Conservation (phyloP, 2,888 invertebrate genomes). For the Strigamia maritima region DNA sequence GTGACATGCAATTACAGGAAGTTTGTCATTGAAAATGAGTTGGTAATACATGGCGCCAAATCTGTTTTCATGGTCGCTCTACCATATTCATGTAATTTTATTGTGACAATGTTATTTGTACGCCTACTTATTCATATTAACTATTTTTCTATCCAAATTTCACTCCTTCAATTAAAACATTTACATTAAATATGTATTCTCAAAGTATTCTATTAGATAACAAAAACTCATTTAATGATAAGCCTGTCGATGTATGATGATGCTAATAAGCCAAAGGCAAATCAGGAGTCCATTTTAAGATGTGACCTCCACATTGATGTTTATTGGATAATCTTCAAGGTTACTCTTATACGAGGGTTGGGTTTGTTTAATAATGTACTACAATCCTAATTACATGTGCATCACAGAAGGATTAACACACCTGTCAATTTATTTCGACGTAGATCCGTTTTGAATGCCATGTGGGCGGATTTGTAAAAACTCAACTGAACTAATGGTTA, state of each 20-base stretch:
- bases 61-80: slow-evolving; percentile 18
- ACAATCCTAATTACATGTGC: slow-evolving; percentile 4
- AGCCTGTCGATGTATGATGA: neutral
- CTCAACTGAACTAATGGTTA: neutral
- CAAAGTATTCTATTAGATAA: neutral
- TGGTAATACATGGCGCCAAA: slow-evolving; percentile 6
- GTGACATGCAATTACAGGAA: slow-evolving; percentile 13
- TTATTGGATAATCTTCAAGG: slow-evolving; percentile 29
- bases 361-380: neutral
- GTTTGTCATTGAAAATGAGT: slow-evolving; percentile 26
- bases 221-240: neutral
- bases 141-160: neutral
- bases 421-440: slow-evolving; percentile 18
- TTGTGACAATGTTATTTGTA: neutral
- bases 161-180: neutral
- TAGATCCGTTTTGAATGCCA: neutral
- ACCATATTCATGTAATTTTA: neutral
- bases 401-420: slow-evolving; percentile 9
- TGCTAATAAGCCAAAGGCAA: slow-evolving; percentile 34
- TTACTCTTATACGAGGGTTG: slow-evolving; percentile 3
- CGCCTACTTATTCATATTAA: neutral
- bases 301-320: slow-evolving; percentile 26
- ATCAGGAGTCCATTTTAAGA: slow-evolving; percentile 25
- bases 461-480: slow-evolving; percentile 11
- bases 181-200: neutral